Percentiles rank a stretch among this genome's conserved stretches.
Conservation (phyloP, 2,888 invertebrate species). For the Monoplex corrugatus region DNA sequence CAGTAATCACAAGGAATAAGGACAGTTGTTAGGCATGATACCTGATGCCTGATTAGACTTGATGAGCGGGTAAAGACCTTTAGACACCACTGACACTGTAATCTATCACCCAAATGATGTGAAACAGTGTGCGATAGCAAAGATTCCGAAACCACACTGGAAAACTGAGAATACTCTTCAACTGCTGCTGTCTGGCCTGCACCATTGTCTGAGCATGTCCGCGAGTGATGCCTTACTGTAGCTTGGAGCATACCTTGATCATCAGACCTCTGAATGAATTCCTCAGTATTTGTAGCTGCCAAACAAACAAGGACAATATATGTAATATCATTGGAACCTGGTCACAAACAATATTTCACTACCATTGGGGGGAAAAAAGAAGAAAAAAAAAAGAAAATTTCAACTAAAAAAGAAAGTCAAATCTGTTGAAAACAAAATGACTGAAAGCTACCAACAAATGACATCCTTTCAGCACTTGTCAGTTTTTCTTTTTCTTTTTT, state of each 20-base stretch:
- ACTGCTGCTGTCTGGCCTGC: background rate
- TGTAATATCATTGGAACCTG: too few species aligned
- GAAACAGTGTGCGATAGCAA: background rate
- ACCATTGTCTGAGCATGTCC: background rate
- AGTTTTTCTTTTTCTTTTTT: too few species aligned
- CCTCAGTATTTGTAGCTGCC: background rate
- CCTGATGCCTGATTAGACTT: slow-evolving; percentile 29
- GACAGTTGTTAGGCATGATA: background rate
- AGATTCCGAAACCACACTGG: background rate
- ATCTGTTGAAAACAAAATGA: too few species aligned
- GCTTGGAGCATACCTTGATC: background rate
- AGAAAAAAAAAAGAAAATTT: too few species aligned
- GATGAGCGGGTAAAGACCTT: slow-evolving; percentile 23
- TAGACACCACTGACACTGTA: background rate
- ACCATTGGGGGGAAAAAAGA: too few species aligned
- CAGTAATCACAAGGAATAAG: slow-evolving; percentile 45
- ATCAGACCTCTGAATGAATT: background rate
- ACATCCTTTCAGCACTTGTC: too few species aligned
- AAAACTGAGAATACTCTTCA: background rate
- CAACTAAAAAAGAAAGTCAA: too few species aligned
- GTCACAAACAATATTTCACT: too few species aligned
- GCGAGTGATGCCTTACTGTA: background rate
- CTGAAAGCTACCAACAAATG: too few species aligned
- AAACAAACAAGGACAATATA: background rate
- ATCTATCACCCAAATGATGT: background rate